Conservation (phyloP, 2,888 invertebrate species). For the Diarsia brunnea region DNA sequence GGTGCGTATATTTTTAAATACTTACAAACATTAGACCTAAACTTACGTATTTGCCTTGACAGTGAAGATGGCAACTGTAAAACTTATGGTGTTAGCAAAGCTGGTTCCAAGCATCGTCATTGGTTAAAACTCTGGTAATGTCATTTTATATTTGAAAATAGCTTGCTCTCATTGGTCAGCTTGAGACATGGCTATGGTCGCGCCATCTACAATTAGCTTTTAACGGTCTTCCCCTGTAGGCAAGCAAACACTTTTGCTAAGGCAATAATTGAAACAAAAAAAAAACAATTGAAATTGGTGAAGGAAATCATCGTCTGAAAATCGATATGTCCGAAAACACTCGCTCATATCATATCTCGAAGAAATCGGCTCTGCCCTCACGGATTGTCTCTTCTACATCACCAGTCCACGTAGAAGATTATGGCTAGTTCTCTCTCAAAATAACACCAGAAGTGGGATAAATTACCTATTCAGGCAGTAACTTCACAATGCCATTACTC, state of each 20-base stretch:
- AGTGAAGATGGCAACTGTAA: too few species aligned
- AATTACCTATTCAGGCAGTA: not conserved
- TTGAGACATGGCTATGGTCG: too few species aligned
- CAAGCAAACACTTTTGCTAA: not conserved
- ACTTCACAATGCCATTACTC: too few species aligned
- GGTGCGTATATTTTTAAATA: conserved; percentile 90
- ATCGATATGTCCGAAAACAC: not conserved
- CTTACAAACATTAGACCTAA: not conserved
- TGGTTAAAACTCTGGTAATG: too few species aligned
- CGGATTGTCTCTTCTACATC: not conserved
- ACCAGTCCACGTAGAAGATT: not conserved
- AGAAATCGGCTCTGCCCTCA: not conserved
- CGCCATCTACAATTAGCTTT: too few species aligned
- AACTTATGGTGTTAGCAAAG: too few species aligned
- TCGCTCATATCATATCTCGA: not conserved
- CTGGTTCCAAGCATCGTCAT: too few species aligned
- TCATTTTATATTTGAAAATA: too few species aligned
- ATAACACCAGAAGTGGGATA: not conserved
- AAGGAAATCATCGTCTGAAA: not conserved
- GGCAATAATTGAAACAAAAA: not conserved
- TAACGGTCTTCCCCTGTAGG: too few species aligned
- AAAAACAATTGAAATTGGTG: not conserved
- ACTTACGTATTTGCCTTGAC: not conserved
- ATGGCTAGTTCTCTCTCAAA: not conserved
- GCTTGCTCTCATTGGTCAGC: too few species aligned